These are phyloP conservation scores for Nilaparvata lugens DNA, from an alignment of 1,140 invertebrate genomes.

Conservation along the genomic window DNA sequence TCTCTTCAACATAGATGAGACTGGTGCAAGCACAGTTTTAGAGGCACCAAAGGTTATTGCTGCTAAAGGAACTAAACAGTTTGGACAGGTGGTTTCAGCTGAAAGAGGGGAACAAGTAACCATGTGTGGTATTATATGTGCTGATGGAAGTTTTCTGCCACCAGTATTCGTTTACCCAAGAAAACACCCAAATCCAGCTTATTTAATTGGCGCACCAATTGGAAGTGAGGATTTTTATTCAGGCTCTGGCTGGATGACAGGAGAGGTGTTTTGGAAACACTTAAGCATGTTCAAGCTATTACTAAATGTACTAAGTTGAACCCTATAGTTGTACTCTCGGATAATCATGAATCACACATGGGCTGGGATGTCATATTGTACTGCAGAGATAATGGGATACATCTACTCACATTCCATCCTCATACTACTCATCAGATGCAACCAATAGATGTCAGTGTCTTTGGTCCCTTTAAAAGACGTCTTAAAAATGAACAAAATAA, in stretches of 20 bases:
- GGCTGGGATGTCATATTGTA: constrained; percentile 23
- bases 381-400: constrained; percentile 25
- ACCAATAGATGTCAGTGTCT: constrained; percentile 30
- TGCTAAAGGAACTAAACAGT: no score
- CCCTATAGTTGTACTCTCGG: constrained; percentile 34
- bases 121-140: no score
- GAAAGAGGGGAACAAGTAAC: no score
- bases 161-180: constrained; percentile 31
- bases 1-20: no score
- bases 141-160: no score
- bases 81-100: no score
- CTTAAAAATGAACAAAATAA: constrained; percentile 9
- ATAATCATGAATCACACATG: constrained; percentile 34
- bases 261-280: constrained; percentile 21
- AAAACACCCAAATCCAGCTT: constrained; percentile 27
- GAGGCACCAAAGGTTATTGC: no score
- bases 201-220: constrained; percentile 17
- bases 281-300: constrained; percentile 27
- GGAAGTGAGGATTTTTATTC: constrained; percentile 30
- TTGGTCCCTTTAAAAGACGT: constrained; percentile 19
- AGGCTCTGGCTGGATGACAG: constrained; percentile 33
- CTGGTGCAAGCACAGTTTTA: no score
- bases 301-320: constrained; percentile 23
- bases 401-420: constrained; percentile 28
- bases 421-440: constrained; percentile 31